A percentile compares a stretch with the other conserved stretches of the same genome.
Evolutionary conservation across 1,140 invertebrate genomes (phyloP).

Genomic region (Drosophila lacteicornis): DNA sequence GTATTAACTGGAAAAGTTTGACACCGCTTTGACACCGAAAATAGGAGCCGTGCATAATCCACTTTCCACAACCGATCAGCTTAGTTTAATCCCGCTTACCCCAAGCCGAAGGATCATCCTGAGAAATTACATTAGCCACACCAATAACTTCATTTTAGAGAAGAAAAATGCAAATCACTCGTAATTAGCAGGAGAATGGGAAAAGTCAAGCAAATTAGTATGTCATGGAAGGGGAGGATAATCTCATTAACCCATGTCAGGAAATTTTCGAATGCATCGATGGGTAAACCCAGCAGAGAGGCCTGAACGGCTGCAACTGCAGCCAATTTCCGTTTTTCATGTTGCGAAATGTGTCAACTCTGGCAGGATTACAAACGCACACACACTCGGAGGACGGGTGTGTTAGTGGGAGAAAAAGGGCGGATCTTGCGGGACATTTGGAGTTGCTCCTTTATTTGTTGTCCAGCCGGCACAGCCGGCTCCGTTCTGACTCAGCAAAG

Average conservation of each 20-base stretch:
- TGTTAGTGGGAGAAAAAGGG: neutral
- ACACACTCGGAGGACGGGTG: slow-evolving; percentile 19
- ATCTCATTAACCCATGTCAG: neutral
- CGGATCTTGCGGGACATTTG: slow-evolving; percentile 16
- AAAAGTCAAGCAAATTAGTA: slow-evolving; percentile 57
- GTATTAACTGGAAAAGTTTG: neutral
- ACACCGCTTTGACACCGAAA: neutral
- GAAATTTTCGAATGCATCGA: slow-evolving; percentile 3
- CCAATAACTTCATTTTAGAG: neutral
- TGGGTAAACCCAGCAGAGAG: slow-evolving; percentile 17
- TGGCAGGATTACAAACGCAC: slow-evolving; percentile 67
- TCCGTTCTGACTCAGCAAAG: slow-evolving; percentile 12
- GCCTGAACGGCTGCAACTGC: slow-evolving; percentile 43
- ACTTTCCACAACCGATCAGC: slow-evolving; percentile 2
- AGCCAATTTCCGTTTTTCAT: slow-evolving; percentile 76
- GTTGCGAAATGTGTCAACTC: slow-evolving; percentile 74
- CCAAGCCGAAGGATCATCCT: slow-evolving; percentile 7
- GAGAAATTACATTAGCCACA: slow-evolving; percentile 10
- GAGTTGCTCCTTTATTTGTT: slow-evolving; percentile 63
- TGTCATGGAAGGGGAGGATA: slow-evolving; percentile 10
- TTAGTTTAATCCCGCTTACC: neutral
- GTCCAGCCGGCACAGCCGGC: slow-evolving; percentile 35
- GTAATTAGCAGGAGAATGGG: slow-evolving; percentile 47
- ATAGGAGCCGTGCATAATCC: neutral
- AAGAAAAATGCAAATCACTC: slow-evolving; percentile 50